A percentile compares a stretch with the other conserved stretches of the same genome.
Conservation (phyloP, 2,888 invertebrate genomes). For the Rhamphomyia laevipes region DNA sequence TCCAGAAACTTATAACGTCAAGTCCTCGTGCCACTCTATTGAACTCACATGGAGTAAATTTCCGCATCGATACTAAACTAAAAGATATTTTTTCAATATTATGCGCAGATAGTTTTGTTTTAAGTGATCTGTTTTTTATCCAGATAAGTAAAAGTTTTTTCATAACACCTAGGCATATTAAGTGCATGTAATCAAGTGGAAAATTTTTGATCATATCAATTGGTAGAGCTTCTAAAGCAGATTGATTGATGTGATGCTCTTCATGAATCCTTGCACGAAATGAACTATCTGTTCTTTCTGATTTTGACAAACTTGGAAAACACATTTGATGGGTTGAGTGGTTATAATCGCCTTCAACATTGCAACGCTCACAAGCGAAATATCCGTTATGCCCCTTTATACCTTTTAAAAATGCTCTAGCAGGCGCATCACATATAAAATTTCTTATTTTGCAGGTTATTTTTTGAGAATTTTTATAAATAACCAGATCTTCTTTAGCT, state of each 20-base stretch:
- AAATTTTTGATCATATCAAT: conserved; percentile 5
- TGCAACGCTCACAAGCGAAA: too few relatives aligned
- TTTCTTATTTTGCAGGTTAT: too few relatives aligned
- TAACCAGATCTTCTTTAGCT: too few relatives aligned
- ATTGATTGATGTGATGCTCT: conserved; percentile 1
- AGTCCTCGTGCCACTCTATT: conserved; percentile 4
- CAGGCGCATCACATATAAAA: too few relatives aligned
- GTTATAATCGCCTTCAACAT: too few relatives aligned
- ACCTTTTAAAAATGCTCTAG: too few relatives aligned
- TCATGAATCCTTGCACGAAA: not conserved
- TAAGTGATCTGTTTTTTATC: conserved; percentile 1
- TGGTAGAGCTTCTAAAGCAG: conserved; percentile 4
- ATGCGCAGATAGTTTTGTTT: not conserved
- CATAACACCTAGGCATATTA: conserved; percentile 2
- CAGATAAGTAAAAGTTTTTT: conserved; percentile 3
- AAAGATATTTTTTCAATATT: conserved; percentile 2
- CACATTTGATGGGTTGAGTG: too few relatives aligned
- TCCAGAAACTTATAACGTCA: conserved; percentile 7
- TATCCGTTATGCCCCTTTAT: too few relatives aligned
- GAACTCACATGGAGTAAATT: conserved; percentile 1
- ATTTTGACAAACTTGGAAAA: too few relatives aligned
- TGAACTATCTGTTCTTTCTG: not conserved
- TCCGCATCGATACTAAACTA: not conserved
- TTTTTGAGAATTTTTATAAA: too few relatives aligned
- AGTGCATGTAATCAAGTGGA: conserved; percentile 7